Percentiles rank a stretch among this genome's conserved stretches.
These are phyloP conservation scores for Lasioglossum villosulum DNA, from an alignment of 2,888 invertebrate genomes.

Conservation along the genomic window DNA sequence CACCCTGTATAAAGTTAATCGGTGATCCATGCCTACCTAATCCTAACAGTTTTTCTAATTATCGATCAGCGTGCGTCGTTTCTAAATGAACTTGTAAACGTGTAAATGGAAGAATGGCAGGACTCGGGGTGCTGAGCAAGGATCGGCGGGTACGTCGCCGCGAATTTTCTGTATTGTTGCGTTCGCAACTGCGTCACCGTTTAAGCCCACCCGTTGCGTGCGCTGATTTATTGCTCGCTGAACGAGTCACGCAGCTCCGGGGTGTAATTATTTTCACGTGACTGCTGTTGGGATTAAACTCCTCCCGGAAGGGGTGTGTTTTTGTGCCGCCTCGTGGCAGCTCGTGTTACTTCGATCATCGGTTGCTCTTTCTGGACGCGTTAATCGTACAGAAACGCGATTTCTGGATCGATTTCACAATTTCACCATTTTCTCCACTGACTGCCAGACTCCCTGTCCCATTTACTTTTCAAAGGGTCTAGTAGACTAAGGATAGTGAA, in stretches of 20 bases:
- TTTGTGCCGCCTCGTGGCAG: conserved; percentile 14
- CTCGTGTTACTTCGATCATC: neutral
- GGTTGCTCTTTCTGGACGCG: neutral
- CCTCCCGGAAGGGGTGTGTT: conserved; percentile 22
- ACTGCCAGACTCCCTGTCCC: neutral
- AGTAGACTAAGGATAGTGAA: no score
- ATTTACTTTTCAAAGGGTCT: neutral
- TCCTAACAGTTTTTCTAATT: no score
- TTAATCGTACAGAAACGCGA: neutral
- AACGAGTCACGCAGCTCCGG: conserved; percentile 50
- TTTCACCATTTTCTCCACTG: neutral
- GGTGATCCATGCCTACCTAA: no score
- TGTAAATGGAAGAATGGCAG: neutral
- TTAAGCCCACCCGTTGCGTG: conserved; percentile 48
- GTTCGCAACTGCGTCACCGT: conserved; percentile 17
- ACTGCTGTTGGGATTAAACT: conserved; percentile 55
- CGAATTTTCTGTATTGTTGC: conserved; percentile 45
- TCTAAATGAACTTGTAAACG: neutral
- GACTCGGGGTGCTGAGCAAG: neutral
- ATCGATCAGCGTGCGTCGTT: neutral
- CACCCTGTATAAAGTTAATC: no score
- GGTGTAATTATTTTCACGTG: conserved; percentile 58
- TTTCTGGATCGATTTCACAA: neutral
- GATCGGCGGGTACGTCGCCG: conserved; percentile 7
- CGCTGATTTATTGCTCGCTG: conserved; percentile 53